Percentiles rank a stretch among this genome's conserved stretches.
Evolutionary conservation across 2,888 invertebrate species (phyloP).

Genomic region (Athalia circularis): DNA sequence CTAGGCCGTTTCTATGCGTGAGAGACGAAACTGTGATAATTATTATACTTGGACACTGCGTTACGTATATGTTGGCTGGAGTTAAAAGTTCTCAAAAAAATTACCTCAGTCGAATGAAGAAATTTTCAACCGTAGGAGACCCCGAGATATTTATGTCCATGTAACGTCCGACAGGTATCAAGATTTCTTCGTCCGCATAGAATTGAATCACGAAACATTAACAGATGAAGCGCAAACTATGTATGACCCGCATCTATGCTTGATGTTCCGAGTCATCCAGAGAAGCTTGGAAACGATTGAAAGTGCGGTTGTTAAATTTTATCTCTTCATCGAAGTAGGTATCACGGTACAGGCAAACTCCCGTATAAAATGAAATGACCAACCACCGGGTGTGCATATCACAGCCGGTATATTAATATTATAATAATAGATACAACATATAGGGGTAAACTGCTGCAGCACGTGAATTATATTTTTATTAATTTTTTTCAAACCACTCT

Average conservation of each 20-base stretch:
- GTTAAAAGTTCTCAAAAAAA: neutral
- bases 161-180: neutral
- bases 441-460: constrained; percentile 5
- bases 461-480: neutral
- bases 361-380: neutral
- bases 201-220: neutral
- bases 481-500: neutral
- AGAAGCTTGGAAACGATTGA: neutral
- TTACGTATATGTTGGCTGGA: neutral
- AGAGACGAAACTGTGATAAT: constrained; percentile 38
- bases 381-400: neutral
- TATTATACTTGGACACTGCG: constrained; percentile 24
- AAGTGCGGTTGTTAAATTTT: neutral
- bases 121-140: neutral
- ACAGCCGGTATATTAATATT: no score
- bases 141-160: neutral
- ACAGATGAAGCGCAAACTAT: constrained; percentile 27
- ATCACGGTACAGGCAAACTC: constrained; percentile 7
- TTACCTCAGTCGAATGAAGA: constrained; percentile 6
- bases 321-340: constrained; percentile 10
- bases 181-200: neutral
- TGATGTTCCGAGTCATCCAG: constrained; percentile 8
- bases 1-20: constrained; percentile 31
- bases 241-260: constrained; percentile 24
- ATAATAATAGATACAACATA: neutral